Percentiles rank a stretch among this genome's conserved stretches.
Evolutionary conservation across 1,140 invertebrate species (phyloP).

Genomic region (Drosophila cardini): DNA sequence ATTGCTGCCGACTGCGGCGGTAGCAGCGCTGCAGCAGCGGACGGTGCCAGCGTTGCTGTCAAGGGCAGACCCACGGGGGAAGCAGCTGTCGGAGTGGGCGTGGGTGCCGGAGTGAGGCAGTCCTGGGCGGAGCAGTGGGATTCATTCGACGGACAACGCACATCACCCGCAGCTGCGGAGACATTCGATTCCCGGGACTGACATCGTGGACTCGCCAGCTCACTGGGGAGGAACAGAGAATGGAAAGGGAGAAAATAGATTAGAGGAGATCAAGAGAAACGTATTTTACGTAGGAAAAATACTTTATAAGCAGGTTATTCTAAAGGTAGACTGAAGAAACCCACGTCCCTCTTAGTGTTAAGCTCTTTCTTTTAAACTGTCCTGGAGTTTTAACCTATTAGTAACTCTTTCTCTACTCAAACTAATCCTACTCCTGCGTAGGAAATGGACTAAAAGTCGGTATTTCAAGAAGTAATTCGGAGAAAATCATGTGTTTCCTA

Average conservation of each 20-base stretch:
- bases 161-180: constrained; percentile 84
- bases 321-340: too few relatives aligned
- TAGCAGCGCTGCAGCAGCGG: constrained; percentile 87
- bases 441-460: too few relatives aligned
- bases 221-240: constrained; percentile 86
- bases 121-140: constrained; percentile 89
- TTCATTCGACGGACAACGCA: constrained; percentile 88
- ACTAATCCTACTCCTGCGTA: too few relatives aligned
- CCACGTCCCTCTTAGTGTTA: too few relatives aligned
- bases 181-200: constrained; percentile 90
- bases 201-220: constrained; percentile 90
- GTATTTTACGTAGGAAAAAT: not conserved
- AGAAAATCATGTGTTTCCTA: too few relatives aligned
- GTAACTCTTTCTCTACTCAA: too few relatives aligned
- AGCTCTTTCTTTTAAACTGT: too few relatives aligned
- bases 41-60: constrained; percentile 86
- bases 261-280: not conserved
- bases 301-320: not conserved
- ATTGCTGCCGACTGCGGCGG: constrained; percentile 92
- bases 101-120: constrained; percentile 85
- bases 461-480: too few relatives aligned
- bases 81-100: constrained; percentile 84
- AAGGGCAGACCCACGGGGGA: constrained; percentile 86
- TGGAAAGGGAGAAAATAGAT: not conserved
- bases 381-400: too few relatives aligned